Evolutionary conservation across 2,797 vertebrate genomes (phyloP).

Genomic region (Coranthus polyacanthus): DNA sequence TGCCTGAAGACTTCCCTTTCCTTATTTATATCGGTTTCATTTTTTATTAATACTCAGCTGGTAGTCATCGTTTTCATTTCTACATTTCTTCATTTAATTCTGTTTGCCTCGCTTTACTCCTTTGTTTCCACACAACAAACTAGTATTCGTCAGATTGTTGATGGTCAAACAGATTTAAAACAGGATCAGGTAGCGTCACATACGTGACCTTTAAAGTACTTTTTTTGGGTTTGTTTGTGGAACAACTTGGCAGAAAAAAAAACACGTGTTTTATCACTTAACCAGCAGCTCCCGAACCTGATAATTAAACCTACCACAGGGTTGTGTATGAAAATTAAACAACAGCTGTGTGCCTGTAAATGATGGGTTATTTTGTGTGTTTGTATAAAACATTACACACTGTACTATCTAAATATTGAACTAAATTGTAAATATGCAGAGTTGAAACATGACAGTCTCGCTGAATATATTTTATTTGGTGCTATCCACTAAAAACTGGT

Average conservation of each 20-base stretch:
- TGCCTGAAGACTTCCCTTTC: background rate
- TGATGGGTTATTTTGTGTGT: constrained; percentile 11
- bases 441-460: constrained; percentile 33
- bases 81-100: background rate
- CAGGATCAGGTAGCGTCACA: constrained; percentile 2
- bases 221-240: constrained; percentile 1
- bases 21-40: background rate
- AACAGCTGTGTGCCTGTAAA: constrained; percentile 33
- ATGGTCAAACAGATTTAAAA: constrained; percentile 25
- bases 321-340: constrained; percentile 24
- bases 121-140: constrained; percentile 1
- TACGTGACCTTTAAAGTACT: constrained; percentile 21
- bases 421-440: constrained; percentile 39
- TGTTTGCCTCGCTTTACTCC: background rate
- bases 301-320: constrained; percentile 16
- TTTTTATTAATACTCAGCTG: background rate
- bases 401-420: constrained; percentile 42
- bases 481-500: constrained; percentile 16
- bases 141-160: constrained; percentile 3
- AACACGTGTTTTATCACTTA: constrained; percentile 9
- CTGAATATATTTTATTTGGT: constrained; percentile 28
- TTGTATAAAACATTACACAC: constrained; percentile 4
- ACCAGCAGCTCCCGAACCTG: background rate
- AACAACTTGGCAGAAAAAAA: constrained; percentile 33
- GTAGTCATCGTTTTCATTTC: background rate